Evolutionary conservation across 2,888 invertebrate genomes (phyloP).

Genomic region (Meta bourneti): DNA sequence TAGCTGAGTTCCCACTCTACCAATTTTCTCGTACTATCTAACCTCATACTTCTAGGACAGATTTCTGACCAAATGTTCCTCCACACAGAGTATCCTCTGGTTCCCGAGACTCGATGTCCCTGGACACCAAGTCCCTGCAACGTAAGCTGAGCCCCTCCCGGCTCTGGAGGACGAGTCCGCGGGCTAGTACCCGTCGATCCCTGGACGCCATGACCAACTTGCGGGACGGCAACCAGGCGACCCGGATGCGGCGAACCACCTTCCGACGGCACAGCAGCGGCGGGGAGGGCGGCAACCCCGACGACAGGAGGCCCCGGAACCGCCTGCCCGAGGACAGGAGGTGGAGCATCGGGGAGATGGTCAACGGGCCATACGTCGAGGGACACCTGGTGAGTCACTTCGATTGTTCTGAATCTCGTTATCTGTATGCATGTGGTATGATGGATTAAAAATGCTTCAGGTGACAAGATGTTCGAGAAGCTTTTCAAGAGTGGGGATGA

Average conservation of each 20-base stretch:
- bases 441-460: no score
- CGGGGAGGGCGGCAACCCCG: constrained; percentile 66
- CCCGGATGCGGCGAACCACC: constrained; percentile 44
- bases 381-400: constrained; percentile 65
- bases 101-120: constrained; percentile 56
- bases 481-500: no score
- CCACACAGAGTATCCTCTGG: constrained; percentile 60
- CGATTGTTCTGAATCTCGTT: background rate
- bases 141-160: constrained; percentile 60
- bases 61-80: background rate
- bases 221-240: constrained; percentile 42
- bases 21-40: no score
- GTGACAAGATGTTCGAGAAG: no score
- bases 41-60: no score
- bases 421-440: background rate
- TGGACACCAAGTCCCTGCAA: constrained; percentile 60
- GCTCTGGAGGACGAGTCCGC: constrained; percentile 60
- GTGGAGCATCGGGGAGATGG: constrained; percentile 76
- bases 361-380: constrained; percentile 47
- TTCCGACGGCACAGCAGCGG: constrained; percentile 71
- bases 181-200: constrained; percentile 21
- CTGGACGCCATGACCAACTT: constrained; percentile 42
- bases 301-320: constrained; percentile 48
- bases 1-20: no score
- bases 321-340: constrained; percentile 70